These are phyloP conservation scores for Nephrotoma flavescens DNA, from an alignment of 2,888 invertebrate species.

Conservation along the genomic window DNA sequence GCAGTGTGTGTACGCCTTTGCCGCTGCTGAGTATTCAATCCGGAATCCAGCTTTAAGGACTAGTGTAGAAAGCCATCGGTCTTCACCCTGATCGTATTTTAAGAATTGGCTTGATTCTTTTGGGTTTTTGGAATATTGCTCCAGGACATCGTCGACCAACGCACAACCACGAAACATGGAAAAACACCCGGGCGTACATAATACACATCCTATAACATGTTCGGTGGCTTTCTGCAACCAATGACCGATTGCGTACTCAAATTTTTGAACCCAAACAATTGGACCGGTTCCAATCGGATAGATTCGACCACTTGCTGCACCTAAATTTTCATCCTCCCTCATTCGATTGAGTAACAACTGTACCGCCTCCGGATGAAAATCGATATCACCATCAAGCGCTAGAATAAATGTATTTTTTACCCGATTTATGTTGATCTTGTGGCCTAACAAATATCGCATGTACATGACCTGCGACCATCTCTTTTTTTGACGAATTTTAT, in stretches of 20 bases:
- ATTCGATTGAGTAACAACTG: conserved; percentile 68
- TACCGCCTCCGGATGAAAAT: conserved; percentile 70
- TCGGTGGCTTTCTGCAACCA: conserved; percentile 89
- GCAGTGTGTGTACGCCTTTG: conserved; percentile 88
- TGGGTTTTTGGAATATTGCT: conserved; percentile 66
- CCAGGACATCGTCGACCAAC: conserved; percentile 82
- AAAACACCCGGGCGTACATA: conserved; percentile 87
- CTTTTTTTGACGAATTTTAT: conserved; percentile 75
- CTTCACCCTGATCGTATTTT: conserved; percentile 91
- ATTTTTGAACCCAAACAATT: conserved; percentile 76
- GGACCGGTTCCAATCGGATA: conserved; percentile 74
- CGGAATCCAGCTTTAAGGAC: conserved; percentile 81
- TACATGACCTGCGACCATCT: conserved; percentile 94
- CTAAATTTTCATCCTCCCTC: conserved; percentile 66
- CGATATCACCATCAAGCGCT: conserved; percentile 79
- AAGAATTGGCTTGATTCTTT: conserved; percentile 71
- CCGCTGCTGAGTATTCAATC: conserved; percentile 89
- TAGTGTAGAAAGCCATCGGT: conserved; percentile 89
- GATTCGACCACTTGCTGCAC: conserved; percentile 80
- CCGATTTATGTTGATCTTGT: conserved; percentile 48
- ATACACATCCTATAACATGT: conserved; percentile 77
- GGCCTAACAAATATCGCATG: conserved; percentile 81
- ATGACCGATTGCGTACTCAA: conserved; percentile 84
- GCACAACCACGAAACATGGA: conserved; percentile 78
- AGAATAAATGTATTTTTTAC: conserved; percentile 72